Percentiles rank a stretch among this genome's conserved stretches.
These are phyloP conservation scores for Epizoanthus scotinus DNA, from an alignment of 92 coral and sea anemone genomes.

Conservation along the genomic window DNA sequence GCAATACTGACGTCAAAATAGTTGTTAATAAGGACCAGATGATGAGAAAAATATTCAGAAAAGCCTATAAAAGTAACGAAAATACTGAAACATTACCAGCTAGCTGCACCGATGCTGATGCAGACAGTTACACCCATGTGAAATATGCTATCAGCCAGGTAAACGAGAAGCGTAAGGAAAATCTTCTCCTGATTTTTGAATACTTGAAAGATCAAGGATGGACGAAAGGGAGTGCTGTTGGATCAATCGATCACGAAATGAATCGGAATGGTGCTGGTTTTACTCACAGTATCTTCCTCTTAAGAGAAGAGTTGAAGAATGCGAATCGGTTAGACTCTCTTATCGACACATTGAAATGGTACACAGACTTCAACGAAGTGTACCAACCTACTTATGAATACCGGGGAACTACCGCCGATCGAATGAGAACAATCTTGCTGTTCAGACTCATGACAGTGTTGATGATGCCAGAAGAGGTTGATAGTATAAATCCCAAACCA, in stretches of 20 bases:
- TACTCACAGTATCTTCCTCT: conserved; percentile 35
- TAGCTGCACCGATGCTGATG: too few relatives aligned
- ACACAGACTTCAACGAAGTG: conserved; percentile 39
- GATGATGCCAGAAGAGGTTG: conserved; percentile 52
- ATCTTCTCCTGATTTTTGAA: conserved; percentile 20
- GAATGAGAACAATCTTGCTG: conserved; percentile 68
- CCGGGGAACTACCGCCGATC: conserved; percentile 69
- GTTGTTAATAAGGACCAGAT: too few relatives aligned
- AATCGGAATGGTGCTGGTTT: conserved; percentile 46
- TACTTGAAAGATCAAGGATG: conserved; percentile 46
- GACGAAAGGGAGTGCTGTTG: conserved; percentile 44
- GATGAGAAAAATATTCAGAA: too few relatives aligned
- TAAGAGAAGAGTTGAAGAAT: conserved; percentile 7
- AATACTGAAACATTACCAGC: too few relatives aligned
- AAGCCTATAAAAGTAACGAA: too few relatives aligned
- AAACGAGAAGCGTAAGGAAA: background rate
- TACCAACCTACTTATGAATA: conserved; percentile 38
- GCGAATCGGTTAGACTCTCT: conserved; percentile 18
- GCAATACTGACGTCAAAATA: too few relatives aligned
- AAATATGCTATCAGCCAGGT: conserved; percentile 13
- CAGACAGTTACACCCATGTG: background rate
- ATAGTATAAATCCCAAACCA: background rate
- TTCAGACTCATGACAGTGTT: conserved; percentile 71
- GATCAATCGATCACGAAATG: conserved; percentile 52
- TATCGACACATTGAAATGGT: conserved; percentile 41